Conservation (phyloP, 1,140 invertebrate genomes). For the Latrodectus geometricus region DNA sequence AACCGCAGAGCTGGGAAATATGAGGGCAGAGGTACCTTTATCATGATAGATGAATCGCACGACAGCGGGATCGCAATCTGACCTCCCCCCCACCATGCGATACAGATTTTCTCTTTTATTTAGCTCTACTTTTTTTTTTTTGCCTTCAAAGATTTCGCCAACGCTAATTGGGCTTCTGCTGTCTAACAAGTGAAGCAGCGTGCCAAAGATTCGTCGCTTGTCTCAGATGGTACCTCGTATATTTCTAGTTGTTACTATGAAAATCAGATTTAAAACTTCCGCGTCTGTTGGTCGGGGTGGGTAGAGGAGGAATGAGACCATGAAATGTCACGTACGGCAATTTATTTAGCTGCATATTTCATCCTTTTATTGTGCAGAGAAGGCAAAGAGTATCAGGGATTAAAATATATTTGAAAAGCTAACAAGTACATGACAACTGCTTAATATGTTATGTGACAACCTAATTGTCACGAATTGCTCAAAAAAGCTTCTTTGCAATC, state of each 20-base stretch:
- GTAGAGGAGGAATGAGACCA: neutral
- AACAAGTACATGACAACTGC: no score
- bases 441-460: no score
- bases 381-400: no score
- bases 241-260: neutral
- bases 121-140: neutral
- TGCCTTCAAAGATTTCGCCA: neutral
- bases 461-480: no score
- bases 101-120: neutral
- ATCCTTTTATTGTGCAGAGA: no score
- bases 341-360: neutral
- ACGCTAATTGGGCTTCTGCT: slow-evolving; percentile 11
- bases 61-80: neutral
- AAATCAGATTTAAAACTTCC: neutral
- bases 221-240: neutral
- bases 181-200: neutral
- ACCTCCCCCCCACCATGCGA: neutral
- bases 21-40: neutral
- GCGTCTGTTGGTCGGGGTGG: neutral
- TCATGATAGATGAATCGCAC: slow-evolving; percentile 4
- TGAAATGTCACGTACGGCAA: neutral
- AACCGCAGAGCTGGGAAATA: neutral
- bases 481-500: no score
- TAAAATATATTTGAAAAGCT: no score
- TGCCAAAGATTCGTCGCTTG: neutral